phyloP scores from a whole-genome alignment of 2,797 vertebrate species.

The Helarctos malayanus region DNA sequence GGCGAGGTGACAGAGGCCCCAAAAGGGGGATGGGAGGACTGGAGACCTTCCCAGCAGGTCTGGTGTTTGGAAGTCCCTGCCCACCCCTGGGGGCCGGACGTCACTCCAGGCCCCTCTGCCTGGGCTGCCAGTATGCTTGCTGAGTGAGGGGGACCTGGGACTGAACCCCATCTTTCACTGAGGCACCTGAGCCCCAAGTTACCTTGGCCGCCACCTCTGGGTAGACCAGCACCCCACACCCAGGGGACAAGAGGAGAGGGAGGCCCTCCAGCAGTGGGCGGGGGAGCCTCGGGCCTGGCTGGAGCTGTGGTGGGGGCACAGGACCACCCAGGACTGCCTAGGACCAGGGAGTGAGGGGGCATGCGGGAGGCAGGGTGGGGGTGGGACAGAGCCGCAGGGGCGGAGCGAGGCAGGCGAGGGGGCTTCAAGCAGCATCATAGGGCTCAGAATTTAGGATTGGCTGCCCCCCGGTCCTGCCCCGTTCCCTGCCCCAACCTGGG shows the following conservation, averaged over 20 bases:
- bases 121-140: not conserved
- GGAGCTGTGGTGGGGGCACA: not conserved
- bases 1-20: not conserved
- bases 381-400: not conserved
- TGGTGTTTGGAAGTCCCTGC: not conserved
- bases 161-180: not conserved
- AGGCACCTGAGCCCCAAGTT: not conserved
- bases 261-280: not conserved
- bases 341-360: not conserved
- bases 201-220: not conserved
- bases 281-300: not conserved
- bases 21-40: not conserved
- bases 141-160: not conserved
- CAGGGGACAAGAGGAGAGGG: not conserved
- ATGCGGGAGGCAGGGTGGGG: conserved; percentile 13
- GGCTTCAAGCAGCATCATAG: conserved; percentile 63
- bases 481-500: not conserved
- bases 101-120: not conserved
- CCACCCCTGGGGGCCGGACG: rapidly evolving
- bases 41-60: not conserved
- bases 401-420: conserved; percentile 9
- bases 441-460: conserved; percentile 87
- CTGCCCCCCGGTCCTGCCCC: conserved; percentile 63
- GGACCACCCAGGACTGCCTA: not conserved
- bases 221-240: not conserved